Evolutionary conservation across 2,888 invertebrate genomes (phyloP), one percentile per base, ranked within the genome.

Genomic region (Chloroclysta siterata): DNA sequence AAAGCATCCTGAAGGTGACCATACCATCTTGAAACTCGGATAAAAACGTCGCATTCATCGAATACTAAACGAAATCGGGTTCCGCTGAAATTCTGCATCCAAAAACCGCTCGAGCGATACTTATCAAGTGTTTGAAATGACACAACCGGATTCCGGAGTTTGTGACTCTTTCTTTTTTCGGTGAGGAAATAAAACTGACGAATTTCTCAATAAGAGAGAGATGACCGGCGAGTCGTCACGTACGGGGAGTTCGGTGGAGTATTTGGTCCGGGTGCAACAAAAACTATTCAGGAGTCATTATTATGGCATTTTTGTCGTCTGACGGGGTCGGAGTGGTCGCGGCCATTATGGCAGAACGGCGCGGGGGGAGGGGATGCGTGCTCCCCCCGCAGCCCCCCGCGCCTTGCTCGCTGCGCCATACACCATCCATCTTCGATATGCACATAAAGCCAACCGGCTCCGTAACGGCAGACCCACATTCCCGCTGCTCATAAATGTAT

Each of bases 241-340:
- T 92, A 88, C 79, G 81, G 82, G 84, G 87, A 64, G 77, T 83
- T 79, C 81, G 82, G 78, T 82, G 83, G 83, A 66, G 86, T 91
- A 93, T 93, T 92, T 90, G 90, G 91, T 90, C 86, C 90, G 91
- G 69, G 81, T 90, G 87, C 88, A 88, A 93, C 87, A 93, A 93
- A 92, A 92, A 93, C 89, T 89, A 89, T 91, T 92, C 88, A 83
- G 88, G 88, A 85, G 80, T 88, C 92, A 92, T 93, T 91, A 92
- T 92, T 90, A 93, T 93, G 89, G 93, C 93, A 93, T 93, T 93
- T 93, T 93, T 93, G 93, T 93, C 93, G 92, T 91, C 91, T 93
- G 91, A 90, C 89, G 85, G 89, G 89, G 87, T 84, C 84, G 86
- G 83, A 85, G 85, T 87, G 85, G 88, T 85, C 86, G 90, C 90